These are phyloP conservation scores for Microcebus lehilahytsara DNA, from an alignment of 2,113 vertebrate species.

Conservation along the genomic window DNA sequence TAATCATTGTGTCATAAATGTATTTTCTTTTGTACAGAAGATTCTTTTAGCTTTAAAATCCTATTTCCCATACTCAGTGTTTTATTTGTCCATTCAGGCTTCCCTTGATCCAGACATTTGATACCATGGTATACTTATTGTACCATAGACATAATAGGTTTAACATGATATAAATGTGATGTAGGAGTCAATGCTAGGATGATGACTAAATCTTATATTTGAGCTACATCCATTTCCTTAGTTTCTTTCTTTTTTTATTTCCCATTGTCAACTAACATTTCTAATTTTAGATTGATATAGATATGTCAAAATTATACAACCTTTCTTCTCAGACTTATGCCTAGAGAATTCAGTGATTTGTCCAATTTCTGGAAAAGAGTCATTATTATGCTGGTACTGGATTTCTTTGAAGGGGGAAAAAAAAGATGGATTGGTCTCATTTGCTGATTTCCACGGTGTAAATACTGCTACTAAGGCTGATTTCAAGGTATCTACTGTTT, in stretches of 20 bases:
- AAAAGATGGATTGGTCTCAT: background rate
- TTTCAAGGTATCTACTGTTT: background rate
- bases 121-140: background rate
- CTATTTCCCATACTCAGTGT: background rate
- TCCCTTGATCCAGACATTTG: background rate
- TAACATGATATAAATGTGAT: background rate
- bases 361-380: background rate
- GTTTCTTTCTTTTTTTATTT: background rate
- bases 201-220: background rate
- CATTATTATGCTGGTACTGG: background rate
- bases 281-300: background rate
- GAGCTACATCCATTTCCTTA: background rate
- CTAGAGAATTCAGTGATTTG: background rate
- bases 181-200: background rate
- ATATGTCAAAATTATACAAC: background rate
- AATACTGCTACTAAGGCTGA: background rate
- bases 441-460: background rate
- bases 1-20: background rate
- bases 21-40: background rate
- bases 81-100: background rate
- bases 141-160: background rate
- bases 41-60: background rate
- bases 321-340: background rate
- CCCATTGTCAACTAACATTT: background rate
- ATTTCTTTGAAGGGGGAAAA: background rate